Conservation (phyloP, 2,888 invertebrate species). For the Perdita meconis region DNA sequence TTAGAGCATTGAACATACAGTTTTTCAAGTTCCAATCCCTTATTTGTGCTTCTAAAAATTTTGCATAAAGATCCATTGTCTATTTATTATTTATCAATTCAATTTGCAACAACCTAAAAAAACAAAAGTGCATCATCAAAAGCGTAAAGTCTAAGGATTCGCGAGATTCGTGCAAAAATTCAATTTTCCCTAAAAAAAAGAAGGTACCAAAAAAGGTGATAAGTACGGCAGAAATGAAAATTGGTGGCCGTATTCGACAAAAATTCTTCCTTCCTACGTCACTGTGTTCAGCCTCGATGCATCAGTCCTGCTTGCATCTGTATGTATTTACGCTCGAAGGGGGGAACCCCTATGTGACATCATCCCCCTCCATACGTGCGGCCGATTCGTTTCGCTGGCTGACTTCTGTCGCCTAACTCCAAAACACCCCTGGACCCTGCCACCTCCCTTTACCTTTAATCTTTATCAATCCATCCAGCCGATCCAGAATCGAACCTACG, state of each 20-base stretch:
- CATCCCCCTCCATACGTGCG: slow-evolving; percentile 76
- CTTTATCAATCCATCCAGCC: slow-evolving; percentile 83
- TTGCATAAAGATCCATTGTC: no score
- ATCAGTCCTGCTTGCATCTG: slow-evolving; percentile 77
- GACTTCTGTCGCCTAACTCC: slow-evolving; percentile 84
- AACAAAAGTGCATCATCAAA: no score
- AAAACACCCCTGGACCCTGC: slow-evolving; percentile 74
- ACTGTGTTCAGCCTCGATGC: slow-evolving; percentile 72
- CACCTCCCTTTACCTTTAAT: slow-evolving; percentile 81
- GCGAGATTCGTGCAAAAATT: no score
- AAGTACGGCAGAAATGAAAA: neutral
- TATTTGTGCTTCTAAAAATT: no score
- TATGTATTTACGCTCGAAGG: slow-evolving; percentile 76
- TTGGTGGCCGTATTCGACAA: slow-evolving; percentile 6
- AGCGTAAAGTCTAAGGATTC: no score
- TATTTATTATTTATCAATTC: no score
- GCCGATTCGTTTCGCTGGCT: slow-evolving; percentile 82
- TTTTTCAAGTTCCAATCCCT: no score
- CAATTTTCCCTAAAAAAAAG: neutral
- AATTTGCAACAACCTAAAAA: no score
- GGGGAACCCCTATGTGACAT: slow-evolving; percentile 81
- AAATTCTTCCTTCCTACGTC: slow-evolving; percentile 65
- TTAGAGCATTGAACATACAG: no score
- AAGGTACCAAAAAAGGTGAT: no score
- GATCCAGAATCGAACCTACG: slow-evolving; percentile 72